Conservation (phyloP, 1,140 invertebrate species). For the Eriocheir sinensis region DNA sequence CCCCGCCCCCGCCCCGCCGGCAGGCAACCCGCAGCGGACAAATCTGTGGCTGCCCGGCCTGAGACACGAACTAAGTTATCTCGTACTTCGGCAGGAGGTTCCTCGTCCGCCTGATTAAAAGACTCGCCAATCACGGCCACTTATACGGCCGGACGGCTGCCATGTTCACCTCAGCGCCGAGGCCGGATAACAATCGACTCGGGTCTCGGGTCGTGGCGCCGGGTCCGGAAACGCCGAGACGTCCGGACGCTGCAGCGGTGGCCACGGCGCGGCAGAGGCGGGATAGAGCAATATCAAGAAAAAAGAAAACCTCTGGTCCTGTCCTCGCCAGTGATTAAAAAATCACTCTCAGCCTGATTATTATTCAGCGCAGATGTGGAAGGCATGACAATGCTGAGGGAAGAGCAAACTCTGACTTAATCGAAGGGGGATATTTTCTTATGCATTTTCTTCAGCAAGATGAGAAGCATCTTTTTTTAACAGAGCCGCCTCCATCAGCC, state of each 20-base stretch:
- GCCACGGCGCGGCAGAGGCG: background rate
- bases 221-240: slow-evolving; percentile 32
- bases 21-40: slow-evolving; percentile 9
- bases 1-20: background rate
- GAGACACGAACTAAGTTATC: slow-evolving; percentile 61
- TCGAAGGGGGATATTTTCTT: slow-evolving; percentile 45
- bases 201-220: background rate
- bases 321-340: slow-evolving; percentile 27
- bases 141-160: slow-evolving; percentile 64
- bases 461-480: slow-evolving; percentile 59
- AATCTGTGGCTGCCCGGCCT: slow-evolving; percentile 37
- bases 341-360: slow-evolving; percentile 25
- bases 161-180: slow-evolving; percentile 41
- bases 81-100: slow-evolving; percentile 64
- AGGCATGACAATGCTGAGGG: slow-evolving; percentile 51
- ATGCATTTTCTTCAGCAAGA: slow-evolving; percentile 27
- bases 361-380: slow-evolving; percentile 41
- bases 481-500: slow-evolving; percentile 19
- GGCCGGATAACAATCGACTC: slow-evolving; percentile 56
- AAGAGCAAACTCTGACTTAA: slow-evolving; percentile 47
- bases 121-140: slow-evolving; percentile 60
- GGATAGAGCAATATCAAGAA: background rate
- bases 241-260: background rate
- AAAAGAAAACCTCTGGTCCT: slow-evolving; percentile 38
- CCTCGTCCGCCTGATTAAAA: slow-evolving; percentile 61